Conservation (phyloP, 1,140 invertebrate species). For the Penaeus japonicus region DNA sequence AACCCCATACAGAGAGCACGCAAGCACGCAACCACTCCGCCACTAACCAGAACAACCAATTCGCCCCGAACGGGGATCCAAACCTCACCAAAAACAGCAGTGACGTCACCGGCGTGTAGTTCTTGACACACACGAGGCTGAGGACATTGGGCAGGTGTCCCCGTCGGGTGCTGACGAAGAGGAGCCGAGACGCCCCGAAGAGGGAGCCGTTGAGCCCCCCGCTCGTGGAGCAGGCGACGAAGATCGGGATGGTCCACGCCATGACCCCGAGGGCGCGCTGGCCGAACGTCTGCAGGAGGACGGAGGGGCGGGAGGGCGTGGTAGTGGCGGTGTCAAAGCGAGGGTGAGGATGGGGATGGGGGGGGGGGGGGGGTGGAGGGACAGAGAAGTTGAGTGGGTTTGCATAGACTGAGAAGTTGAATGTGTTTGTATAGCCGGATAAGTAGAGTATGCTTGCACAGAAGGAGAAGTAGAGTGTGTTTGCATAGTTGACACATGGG, state of each 20-base stretch:
- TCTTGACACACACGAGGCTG: constrained; percentile 78
- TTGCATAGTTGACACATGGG: too few species aligned
- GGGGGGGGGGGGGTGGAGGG: neutral
- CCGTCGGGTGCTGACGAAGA: constrained; percentile 80
- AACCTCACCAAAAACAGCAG: constrained; percentile 80
- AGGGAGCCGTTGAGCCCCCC: constrained; percentile 91
- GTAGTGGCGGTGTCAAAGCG: neutral
- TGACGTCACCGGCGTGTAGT: constrained; percentile 82
- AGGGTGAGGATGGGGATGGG: neutral
- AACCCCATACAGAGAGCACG: too few species aligned
- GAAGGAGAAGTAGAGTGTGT: too few species aligned
- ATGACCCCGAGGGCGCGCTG: constrained; percentile 78
- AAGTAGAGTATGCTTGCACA: too few species aligned
- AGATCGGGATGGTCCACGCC: constrained; percentile 85
- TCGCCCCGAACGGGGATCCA: constrained; percentile 54
- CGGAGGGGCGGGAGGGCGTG: neutral
- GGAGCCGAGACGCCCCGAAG: constrained; percentile 83
- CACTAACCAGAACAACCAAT: neutral
- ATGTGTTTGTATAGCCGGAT: too few species aligned
- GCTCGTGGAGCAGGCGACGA: constrained; percentile 80
- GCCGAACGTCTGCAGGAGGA: constrained; percentile 75
- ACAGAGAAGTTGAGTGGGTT: too few species aligned
- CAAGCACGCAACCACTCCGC: too few species aligned
- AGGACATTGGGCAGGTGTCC: constrained; percentile 83
- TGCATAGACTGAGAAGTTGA: too few species aligned